Evolutionary conservation across 64 coral and sea anemone genomes (phyloP).

Genomic region (Actinia tenebrosa): DNA sequence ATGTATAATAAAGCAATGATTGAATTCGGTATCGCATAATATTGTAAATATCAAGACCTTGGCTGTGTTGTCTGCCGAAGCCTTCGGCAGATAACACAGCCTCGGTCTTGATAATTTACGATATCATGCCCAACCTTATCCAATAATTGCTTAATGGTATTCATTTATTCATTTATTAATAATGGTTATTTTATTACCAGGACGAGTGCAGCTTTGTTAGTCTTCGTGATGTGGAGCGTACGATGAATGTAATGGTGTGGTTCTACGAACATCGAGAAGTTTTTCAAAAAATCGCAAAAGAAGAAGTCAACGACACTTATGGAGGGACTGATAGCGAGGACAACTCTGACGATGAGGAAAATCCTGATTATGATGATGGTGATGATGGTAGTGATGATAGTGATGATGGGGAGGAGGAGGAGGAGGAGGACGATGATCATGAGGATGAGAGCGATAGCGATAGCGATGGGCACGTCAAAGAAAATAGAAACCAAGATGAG

Average conservation of each 20-base stretch:
- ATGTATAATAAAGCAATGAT: too few relatives aligned
- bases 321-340: not conserved
- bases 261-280: slow-evolving; percentile 51
- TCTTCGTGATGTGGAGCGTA: slow-evolving; percentile 62
- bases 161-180: too few relatives aligned
- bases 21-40: too few relatives aligned
- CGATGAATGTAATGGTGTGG: slow-evolving; percentile 64
- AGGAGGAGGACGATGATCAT: not conserved
- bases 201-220: slow-evolving; percentile 69
- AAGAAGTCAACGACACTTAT: slow-evolving; percentile 14
- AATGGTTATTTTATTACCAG: slow-evolving; percentile 12
- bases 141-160: too few relatives aligned
- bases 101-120: too few relatives aligned
- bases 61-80: too few relatives aligned
- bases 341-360: not conserved
- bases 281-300: slow-evolving; percentile 21
- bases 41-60: too few relatives aligned
- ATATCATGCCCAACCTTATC: too few relatives aligned
- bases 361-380: not conserved
- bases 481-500: not conserved
- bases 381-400: not conserved
- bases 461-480: not conserved
- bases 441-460: not conserved
- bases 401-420: too few relatives aligned
- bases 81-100: too few relatives aligned